Evolutionary conservation across 2,113 vertebrate species (phyloP).

Genomic region (Saccopteryx bilineata): DNA sequence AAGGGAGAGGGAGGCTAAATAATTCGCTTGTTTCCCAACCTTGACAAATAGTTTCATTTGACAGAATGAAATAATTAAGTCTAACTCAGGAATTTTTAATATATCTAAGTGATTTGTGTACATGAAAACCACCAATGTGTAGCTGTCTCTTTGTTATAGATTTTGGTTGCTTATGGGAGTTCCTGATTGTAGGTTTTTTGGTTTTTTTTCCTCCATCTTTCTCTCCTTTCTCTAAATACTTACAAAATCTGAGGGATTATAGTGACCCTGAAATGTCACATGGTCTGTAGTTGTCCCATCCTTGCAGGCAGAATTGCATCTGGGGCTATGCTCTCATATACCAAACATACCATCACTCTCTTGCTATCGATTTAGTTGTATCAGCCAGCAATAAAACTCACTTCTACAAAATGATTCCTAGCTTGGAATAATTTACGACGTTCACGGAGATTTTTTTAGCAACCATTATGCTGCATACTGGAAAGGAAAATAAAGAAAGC

Average conservation of each 20-base stretch:
- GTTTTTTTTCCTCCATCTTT: background rate
- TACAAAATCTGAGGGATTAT: background rate
- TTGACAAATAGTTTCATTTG: conserved; percentile 74
- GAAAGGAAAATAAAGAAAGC: background rate
- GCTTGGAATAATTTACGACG: background rate
- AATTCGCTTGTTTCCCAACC: conserved; percentile 69
- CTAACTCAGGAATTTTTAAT: conserved; percentile 75
- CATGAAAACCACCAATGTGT: background rate
- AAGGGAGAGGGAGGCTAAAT: conserved; percentile 68
- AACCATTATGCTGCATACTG: background rate
- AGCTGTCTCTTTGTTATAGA: conserved; percentile 40
- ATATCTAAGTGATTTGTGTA: conserved; percentile 51
- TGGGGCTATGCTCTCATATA: background rate
- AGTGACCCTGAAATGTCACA: background rate
- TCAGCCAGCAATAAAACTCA: background rate
- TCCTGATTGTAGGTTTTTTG: background rate
- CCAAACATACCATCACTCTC: background rate
- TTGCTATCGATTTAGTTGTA: conserved; percentile 20
- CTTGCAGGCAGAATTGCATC: background rate
- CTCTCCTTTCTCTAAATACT: conserved; percentile 35
- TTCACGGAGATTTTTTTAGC: conserved; percentile 17
- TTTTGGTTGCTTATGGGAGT: conserved; percentile 18
- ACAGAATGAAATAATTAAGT: conserved; percentile 76
- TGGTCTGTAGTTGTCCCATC: background rate
- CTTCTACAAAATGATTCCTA: background rate